A percentile compares a stretch with the other conserved stretches of the same genome.
Conservation (phyloP, 2,888 invertebrate genomes). For the Agrotis exclamationis region DNA sequence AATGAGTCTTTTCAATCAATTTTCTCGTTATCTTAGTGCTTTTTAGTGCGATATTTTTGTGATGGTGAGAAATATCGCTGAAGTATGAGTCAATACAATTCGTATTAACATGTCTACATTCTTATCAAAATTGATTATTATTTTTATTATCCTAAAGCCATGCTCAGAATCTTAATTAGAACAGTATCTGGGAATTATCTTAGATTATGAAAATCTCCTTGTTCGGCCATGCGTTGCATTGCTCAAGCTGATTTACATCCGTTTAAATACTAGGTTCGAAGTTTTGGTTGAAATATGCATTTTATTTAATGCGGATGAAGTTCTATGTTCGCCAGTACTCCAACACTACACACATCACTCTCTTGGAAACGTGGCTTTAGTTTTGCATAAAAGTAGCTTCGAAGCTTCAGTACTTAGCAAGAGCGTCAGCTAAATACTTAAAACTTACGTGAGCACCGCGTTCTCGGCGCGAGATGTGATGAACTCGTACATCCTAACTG, state of each 20-base stretch:
- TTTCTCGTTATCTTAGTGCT: too few species aligned
- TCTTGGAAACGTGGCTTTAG: slow-evolving; percentile 10
- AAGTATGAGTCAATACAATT: too few species aligned
- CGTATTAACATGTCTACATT: not conserved
- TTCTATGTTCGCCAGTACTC: slow-evolving; percentile 1
- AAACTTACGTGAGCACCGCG: slow-evolving; percentile 36
- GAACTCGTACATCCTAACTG: not conserved
- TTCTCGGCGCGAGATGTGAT: slow-evolving; percentile 22
- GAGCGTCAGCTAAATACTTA: slow-evolving; percentile 46
- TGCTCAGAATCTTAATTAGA: not conserved
- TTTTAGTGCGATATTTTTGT: too few species aligned
- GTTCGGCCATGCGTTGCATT: not conserved
- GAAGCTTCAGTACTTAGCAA: slow-evolving; percentile 46
- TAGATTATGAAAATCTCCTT: not conserved
- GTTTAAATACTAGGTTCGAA: not conserved
- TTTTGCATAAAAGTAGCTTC: slow-evolving; percentile 41
- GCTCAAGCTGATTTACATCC: not conserved
- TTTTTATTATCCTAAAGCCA: not conserved
- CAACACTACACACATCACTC: not conserved
- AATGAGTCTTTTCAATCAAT: too few species aligned
- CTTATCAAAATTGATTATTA: not conserved
- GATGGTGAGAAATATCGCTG: too few species aligned
- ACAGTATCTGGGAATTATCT: not conserved
- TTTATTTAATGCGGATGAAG: slow-evolving; percentile 1
- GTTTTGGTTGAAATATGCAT: not conserved